These are phyloP conservation scores for Ephydatia muelleri DNA, from an alignment of 37 sponge, comb jelly and placozoan species.

Conservation along the genomic window DNA sequence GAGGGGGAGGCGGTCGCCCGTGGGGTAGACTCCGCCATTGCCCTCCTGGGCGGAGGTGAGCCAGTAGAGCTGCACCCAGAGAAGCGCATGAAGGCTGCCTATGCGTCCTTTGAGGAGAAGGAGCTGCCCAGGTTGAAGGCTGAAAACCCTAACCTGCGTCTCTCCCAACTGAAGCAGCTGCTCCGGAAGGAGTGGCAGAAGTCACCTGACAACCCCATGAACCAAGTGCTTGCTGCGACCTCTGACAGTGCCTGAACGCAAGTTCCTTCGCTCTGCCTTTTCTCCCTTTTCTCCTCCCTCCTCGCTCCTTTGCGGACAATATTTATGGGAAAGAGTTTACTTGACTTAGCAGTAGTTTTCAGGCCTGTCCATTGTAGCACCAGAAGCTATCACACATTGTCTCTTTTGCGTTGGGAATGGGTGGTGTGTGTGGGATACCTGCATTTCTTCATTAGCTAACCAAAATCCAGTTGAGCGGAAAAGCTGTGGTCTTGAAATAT, in stretches of 20 bases:
- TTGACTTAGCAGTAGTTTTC: too few species aligned
- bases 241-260: neutral
- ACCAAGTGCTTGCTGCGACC: constrained; percentile 31
- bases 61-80: constrained; percentile 71
- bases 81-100: constrained; percentile 84
- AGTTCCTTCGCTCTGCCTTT: neutral
- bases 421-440: too few species aligned
- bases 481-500: too few species aligned
- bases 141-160: constrained; percentile 86
- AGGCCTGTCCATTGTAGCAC: too few species aligned
- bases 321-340: too few species aligned
- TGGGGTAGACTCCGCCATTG: constrained; percentile 91
- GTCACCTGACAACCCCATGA: constrained; percentile 97
- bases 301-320: too few species aligned
- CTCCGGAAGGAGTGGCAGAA: constrained; percentile 95
- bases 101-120: constrained; percentile 87
- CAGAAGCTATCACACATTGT: too few species aligned
- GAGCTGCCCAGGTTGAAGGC: constrained; percentile 76
- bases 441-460: too few species aligned
- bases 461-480: too few species aligned
- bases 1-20: constrained; percentile 74
- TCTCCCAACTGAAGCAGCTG: constrained; percentile 93
- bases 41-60: constrained; percentile 60
- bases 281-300: neutral
- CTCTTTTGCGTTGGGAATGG: too few species aligned